These are phyloP conservation scores for Pangasius macronema DNA, from an alignment of 2,797 vertebrate species.

Conservation along the genomic window DNA sequence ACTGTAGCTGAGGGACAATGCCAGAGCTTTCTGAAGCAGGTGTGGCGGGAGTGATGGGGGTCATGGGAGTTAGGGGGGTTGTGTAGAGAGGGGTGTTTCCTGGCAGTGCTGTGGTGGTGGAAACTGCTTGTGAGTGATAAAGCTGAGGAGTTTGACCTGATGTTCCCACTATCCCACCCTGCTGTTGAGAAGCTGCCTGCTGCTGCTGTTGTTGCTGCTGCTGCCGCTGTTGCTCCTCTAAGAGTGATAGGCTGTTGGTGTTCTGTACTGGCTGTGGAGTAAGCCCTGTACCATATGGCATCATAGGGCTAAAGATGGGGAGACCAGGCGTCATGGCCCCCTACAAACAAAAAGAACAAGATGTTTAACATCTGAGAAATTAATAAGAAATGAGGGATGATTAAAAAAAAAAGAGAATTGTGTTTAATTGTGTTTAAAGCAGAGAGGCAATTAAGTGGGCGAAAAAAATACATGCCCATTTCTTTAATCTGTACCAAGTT, in stretches of 20 bases:
- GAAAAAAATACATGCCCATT: neutral
- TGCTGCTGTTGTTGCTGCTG: constrained; percentile 76
- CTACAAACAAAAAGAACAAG: constrained; percentile 63
- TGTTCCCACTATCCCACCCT: constrained; percentile 78
- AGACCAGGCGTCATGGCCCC: constrained; percentile 93
- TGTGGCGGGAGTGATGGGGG: constrained; percentile 93
- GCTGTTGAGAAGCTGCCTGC: constrained; percentile 78
- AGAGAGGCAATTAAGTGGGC: neutral
- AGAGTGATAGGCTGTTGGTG: constrained; percentile 90
- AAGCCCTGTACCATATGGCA: constrained; percentile 96
- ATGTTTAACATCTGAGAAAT: neutral
- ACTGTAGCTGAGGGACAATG: constrained; percentile 97
- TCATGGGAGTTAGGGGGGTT: constrained; percentile 92
- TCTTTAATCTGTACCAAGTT: neutral
- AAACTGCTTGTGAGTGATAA: constrained; percentile 91
- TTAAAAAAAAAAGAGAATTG: neutral
- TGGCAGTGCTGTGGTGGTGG: constrained; percentile 90
- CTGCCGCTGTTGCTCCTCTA: constrained; percentile 93
- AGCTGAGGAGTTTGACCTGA: constrained; percentile 93
- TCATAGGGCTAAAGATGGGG: constrained; percentile 97
- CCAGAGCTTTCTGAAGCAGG: constrained; percentile 97
- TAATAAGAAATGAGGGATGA: neutral
- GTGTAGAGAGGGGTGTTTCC: constrained; percentile 90
- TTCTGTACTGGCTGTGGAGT: constrained; percentile 95
- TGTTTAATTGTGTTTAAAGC: no score